Evolutionary conservation across 2,888 invertebrate genomes (phyloP), one percentile per base, ranked within the genome.

Genomic region (Ennomos erosarius): DNA sequence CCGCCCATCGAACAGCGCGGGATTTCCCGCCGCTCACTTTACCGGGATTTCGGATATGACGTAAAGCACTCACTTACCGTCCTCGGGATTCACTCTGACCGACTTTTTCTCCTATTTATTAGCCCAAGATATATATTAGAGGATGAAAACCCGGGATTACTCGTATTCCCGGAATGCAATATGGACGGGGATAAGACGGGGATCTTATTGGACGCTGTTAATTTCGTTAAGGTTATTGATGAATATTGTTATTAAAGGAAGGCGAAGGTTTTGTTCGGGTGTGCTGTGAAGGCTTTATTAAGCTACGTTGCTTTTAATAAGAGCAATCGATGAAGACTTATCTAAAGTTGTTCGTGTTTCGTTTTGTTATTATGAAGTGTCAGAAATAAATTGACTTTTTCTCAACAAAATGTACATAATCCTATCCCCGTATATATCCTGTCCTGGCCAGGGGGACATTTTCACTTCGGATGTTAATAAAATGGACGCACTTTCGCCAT

Each of bases 1-100:
- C 75, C 84, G 85, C 79, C 87, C 92, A 91, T 92, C 91, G 92
- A 90, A 90, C 89, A 82, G 79, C 81, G 81, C 79, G 78, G 84
- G 87, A 84, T 87, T 88, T 86, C 83, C 88, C 76, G 50, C 87
- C 84, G 88, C 88, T 90, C 90, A 89, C 90, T 91, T 88, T 87
- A 88, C 90, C 84, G 87, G 90, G 91, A 91, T 92, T 90, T 91
- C 87, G 87, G 90, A 90, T 91, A 91, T 92, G 91, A 91, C 90
- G 90, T 90, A 90, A 89, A 90, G 86, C 88, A 90, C 90, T 90
- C 89, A 88, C 85, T 88, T 87, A 82, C 75, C 73, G 75, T 73
- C 80, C 75, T 75, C 74, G 75, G 70, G 69, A 73, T 74, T 68
- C 75, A 74, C 81, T 71, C 79, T 86, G 88, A 86, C 88, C 88